Base-by-base conservation (phyloP, 2,113 vertebrate genomes). In the Pachyramphus minor region DNA sequence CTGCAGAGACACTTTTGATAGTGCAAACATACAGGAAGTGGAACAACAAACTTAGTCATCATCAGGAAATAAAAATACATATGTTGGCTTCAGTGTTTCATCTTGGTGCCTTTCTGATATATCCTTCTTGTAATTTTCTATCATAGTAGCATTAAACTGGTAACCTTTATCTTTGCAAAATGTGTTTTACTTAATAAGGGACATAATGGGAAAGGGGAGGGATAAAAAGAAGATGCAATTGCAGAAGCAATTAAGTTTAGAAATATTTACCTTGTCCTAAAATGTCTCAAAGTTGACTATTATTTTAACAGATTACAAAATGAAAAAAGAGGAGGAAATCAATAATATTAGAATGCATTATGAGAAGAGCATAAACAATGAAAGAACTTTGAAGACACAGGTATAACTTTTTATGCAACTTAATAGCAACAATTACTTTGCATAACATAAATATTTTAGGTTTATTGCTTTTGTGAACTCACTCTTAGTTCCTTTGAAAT, bases 371-470 rank as follows among this genome's bases (percentile, higher is more conserved):
- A 98, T 99, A 95, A 98, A 41, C 96, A 99, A 93, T 39, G 99
- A 99, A 97, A 98, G 98, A 93, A 99, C 99, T 22, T 98, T 99
- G 82, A 99, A 99, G 97, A 99, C 98, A 44, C 99, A 99, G 99
- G 99, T 99, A 98, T 28, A 49, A 63, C 33, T 55, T 77, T 13
- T 53, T 42, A 50, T 78, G 21, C 22, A 50, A 12, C 86, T 78
- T 45, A 77, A 25, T 67, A 73, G 14, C 1, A 20, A 17, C 55
- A 47, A 84, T 63, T 60, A 44, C 12, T 75, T 83, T 20, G 4
- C 49, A n/a, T 52, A 39, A n/a, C 47, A 55, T 25, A 60, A 41
- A 5, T 31, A 68, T 56, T 82, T 77, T n/a, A 28, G 9, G 2
- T 58, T 75, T 50, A 11, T 67, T 45, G 4, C 1, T 18, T 77